Evolutionary conservation across 1,140 invertebrate species (phyloP), one percentile per base, ranked within the genome.

Genomic region (Orius insidiosus): DNA sequence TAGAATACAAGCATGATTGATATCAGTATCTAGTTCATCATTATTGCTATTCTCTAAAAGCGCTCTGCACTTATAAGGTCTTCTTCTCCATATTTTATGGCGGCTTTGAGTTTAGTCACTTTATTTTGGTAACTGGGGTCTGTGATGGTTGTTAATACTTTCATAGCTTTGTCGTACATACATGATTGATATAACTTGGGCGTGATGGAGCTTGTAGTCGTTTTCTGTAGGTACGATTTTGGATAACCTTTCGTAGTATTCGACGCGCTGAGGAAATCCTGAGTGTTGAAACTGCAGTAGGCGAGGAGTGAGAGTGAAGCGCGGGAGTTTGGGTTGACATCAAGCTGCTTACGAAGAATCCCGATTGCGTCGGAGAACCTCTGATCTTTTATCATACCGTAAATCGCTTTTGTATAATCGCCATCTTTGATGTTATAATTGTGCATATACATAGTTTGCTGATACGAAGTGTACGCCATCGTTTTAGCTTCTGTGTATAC

Each of bases 81-180:
- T 60, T 97, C 94, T 66, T 96, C 86, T 0, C 88, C 85, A 62
- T 98, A 98, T 61, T 95, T 93, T 41, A 98, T 97, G 13, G 92
- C 93, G 33, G 93, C 89, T 68, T 96, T 89, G 18, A 98, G 60
- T 66, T 98, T 97, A n/a, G 78, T 76, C 11, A 80, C 68, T 56
- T 80, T 76, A 45, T 67, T 68, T 52, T 78, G 73, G 51, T 81
- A 70, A 52, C 74, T 71, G 30, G 73, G 73, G 42, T 79, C 73
- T 48, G 80, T 76, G 41, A 90, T 82, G 62, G 87, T 78, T 55
- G 74, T 76, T 0, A 85, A 74, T 1, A 85, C 73, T 64, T 87
- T 80, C 68, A 90, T 81, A 0, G 92, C 85, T 55, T 96, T 88
- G 39, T 86, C 80, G 59, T 88, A 96, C 54, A 90, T 72, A 49